Conservation (phyloP, 2,113 vertebrate genomes). For the Harpagus bidentatus region DNA sequence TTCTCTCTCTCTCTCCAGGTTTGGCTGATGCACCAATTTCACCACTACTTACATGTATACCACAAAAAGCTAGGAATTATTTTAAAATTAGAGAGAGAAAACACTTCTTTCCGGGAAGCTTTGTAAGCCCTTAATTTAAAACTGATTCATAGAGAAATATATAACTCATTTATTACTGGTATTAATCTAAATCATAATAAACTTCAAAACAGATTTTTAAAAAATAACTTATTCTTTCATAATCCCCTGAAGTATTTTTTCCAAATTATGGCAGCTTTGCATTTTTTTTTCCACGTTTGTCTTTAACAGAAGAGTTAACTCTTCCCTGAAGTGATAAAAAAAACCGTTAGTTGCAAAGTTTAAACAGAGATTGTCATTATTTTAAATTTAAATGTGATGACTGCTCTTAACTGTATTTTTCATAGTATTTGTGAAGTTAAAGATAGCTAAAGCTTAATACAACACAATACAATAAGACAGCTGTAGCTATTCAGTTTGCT, state of each 20-base stretch:
- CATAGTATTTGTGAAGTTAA: neutral
- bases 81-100: constrained; percentile 90
- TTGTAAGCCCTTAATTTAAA: constrained; percentile 6
- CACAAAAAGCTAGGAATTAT: constrained; percentile 85
- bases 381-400: neutral
- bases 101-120: neutral
- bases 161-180: neutral
- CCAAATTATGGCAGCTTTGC: neutral
- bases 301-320: neutral
- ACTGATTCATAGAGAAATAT: neutral
- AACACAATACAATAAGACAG: neutral
- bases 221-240: neutral
- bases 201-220: neutral
- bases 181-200: neutral
- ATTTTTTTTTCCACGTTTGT: neutral
- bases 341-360: neutral
- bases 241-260: neutral
- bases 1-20: constrained; percentile 70
- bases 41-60: constrained; percentile 87
- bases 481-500: neutral
- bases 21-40: constrained; percentile 87
- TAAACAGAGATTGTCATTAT: neutral
- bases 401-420: neutral
- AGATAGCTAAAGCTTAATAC: neutral
- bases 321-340: neutral